Percentiles rank a stretch among this genome's conserved stretches.
Conservation (phyloP, 2,888 invertebrate species). For the Xanthia togata region DNA sequence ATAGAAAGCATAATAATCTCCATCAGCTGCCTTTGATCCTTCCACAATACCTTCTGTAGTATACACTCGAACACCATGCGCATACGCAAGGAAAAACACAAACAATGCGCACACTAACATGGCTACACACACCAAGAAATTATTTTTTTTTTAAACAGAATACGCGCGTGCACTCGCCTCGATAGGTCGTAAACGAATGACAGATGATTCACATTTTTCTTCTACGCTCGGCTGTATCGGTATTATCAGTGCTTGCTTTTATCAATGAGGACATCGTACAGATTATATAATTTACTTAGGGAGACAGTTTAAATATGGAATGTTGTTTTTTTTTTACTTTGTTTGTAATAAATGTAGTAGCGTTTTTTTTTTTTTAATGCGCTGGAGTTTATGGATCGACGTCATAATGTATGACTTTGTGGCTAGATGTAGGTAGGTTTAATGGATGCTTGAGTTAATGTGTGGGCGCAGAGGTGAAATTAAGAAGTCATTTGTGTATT, state of each 20-base stretch:
- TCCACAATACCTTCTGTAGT: constrained; percentile 80
- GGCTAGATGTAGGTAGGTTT: not conserved
- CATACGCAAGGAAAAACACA: constrained; percentile 63
- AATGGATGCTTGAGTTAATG: not conserved
- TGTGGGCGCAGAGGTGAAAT: constrained; percentile 36
- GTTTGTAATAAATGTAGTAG: not conserved
- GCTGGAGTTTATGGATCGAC: not conserved
- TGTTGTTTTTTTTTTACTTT: not conserved
- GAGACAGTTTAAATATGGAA: constrained; percentile 20
- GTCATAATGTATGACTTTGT: not conserved
- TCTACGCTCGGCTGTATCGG: constrained; percentile 26
- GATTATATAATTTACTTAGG: constrained; percentile 43
- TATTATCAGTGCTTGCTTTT: constrained; percentile 36
- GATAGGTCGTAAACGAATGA: constrained; percentile 46
- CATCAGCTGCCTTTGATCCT: constrained; percentile 73
- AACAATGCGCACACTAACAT: constrained; percentile 67
- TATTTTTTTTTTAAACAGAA: not conserved
- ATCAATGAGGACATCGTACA: constrained; percentile 53
- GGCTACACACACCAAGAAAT: constrained; percentile 27
- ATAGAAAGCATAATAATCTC: constrained; percentile 78
- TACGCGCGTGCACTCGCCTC: constrained; percentile 27
- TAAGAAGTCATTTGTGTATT: constrained; percentile 10
- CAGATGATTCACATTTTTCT: constrained; percentile 27
- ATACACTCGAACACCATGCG: constrained; percentile 73
- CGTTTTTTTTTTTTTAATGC: not conserved